Conservation (phyloP, 2,888 invertebrate genomes). For the Aproaerema taeniolella region DNA sequence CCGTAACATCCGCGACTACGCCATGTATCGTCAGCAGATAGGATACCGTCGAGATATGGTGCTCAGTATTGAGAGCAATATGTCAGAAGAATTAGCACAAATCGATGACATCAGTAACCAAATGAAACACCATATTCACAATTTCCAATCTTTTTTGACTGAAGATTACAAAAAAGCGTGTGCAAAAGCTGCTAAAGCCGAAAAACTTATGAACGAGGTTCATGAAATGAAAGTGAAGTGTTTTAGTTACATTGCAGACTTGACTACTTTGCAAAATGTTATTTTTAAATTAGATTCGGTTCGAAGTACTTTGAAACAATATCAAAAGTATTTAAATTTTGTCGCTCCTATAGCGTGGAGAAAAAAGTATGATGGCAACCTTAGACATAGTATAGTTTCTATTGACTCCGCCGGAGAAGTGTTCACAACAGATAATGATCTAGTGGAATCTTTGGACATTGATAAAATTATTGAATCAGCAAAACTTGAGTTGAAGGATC, state of each 20-base stretch:
- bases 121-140: constrained; percentile 55
- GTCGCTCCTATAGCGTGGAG: constrained; percentile 65
- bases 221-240: constrained; percentile 52
- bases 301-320: constrained; percentile 53
- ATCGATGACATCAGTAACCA: constrained; percentile 39
- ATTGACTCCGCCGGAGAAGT: constrained; percentile 26
- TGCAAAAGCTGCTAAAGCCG: constrained; percentile 45
- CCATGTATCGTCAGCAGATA: constrained; percentile 69
- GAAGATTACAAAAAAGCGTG: constrained; percentile 68
- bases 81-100: too few relatives aligned
- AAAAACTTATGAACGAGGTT: constrained; percentile 49
- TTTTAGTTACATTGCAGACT: constrained; percentile 45
- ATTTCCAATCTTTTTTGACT: constrained; percentile 64
- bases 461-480: constrained; percentile 60
- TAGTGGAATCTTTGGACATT: constrained; percentile 58
- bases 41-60: constrained; percentile 62
- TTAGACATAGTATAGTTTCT: constrained; percentile 53
- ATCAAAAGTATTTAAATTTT: constrained; percentile 58
- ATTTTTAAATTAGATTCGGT: constrained; percentile 65
- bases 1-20: constrained; percentile 66
- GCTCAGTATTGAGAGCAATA: constrained; percentile 52
- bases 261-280: constrained; percentile 57
- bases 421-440: constrained; percentile 59
- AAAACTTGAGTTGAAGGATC: constrained; percentile 47
- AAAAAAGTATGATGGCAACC: constrained; percentile 53